These are phyloP conservation scores for Ctenomys sociabilis DNA, from an alignment of 2,113 vertebrate species.

Conservation along the genomic window DNA sequence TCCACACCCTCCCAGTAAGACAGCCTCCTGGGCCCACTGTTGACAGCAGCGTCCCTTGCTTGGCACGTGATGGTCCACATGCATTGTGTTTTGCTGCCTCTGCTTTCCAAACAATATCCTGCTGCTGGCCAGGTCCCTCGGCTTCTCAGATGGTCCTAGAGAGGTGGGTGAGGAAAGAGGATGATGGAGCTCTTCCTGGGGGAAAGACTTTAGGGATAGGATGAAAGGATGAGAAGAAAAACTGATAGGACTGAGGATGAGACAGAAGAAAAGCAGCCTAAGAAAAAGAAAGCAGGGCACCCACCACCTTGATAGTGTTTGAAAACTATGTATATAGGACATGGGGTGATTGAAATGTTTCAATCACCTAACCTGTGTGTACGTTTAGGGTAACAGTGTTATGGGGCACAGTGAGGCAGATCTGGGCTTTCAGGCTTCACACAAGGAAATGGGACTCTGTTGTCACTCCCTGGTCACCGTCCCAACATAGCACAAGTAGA, in stretches of 20 bases:
- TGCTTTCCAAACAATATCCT: neutral
- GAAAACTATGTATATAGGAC: neutral
- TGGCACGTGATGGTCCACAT: neutral
- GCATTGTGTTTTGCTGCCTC: neutral
- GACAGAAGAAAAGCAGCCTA: neutral
- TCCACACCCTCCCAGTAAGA: neutral
- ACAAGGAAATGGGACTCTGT: neutral
- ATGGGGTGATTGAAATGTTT: neutral
- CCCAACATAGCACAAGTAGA: rapidly evolving
- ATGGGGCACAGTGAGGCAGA: neutral
- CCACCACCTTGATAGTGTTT: too few species aligned
- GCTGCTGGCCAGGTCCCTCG: neutral
- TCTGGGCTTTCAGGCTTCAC: neutral
- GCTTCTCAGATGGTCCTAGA: neutral
- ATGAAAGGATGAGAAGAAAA: neutral
- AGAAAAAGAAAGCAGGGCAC: neutral
- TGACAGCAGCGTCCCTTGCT: neutral
- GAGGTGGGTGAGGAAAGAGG: neutral
- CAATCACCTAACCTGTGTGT: neutral
- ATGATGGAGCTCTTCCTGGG: neutral
- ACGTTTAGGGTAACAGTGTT: neutral
- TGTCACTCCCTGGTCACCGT: neutral
- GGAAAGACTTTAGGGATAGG: neutral
- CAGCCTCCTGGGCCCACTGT: neutral
- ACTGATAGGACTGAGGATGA: neutral